Percentiles rank a stretch among this genome's conserved stretches.
Conservation (phyloP, 2,888 invertebrate species). For the Eupithecia pulchellata region DNA sequence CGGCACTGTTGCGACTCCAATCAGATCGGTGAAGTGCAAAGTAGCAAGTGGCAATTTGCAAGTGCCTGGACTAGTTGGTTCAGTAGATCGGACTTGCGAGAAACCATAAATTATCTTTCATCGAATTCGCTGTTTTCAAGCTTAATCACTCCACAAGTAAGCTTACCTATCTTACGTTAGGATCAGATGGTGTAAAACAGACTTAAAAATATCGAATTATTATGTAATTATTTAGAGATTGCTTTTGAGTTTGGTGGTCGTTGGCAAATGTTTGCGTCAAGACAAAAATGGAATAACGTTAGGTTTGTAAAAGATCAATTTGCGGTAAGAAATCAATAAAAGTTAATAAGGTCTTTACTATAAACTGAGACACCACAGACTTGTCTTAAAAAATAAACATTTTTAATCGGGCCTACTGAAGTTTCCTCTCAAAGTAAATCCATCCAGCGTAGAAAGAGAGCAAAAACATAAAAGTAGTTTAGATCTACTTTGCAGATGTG, state of each 20-base stretch:
- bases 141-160: not conserved
- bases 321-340: not conserved
- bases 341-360: not conserved
- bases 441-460: conserved; percentile 15
- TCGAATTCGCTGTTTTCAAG: not conserved
- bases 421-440: not conserved
- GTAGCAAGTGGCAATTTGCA: conserved; percentile 2
- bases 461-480: conserved; percentile 37
- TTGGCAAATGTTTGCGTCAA: not conserved
- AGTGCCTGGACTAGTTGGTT: not conserved
- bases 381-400: too few relatives aligned
- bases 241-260: not conserved
- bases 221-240: not conserved
- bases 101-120: not conserved
- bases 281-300: not conserved
- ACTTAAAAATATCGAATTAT: not conserved
- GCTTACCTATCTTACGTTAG: not conserved
- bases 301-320: not conserved
- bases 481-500: conserved; percentile 46
- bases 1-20: not conserved
- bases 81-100: not conserved
- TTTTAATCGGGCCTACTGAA: not conserved
- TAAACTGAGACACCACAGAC: too few relatives aligned
- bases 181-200: not conserved
- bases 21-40: not conserved